Conservation (phyloP, 1,140 invertebrate genomes). For the Drosophila cardini region DNA sequence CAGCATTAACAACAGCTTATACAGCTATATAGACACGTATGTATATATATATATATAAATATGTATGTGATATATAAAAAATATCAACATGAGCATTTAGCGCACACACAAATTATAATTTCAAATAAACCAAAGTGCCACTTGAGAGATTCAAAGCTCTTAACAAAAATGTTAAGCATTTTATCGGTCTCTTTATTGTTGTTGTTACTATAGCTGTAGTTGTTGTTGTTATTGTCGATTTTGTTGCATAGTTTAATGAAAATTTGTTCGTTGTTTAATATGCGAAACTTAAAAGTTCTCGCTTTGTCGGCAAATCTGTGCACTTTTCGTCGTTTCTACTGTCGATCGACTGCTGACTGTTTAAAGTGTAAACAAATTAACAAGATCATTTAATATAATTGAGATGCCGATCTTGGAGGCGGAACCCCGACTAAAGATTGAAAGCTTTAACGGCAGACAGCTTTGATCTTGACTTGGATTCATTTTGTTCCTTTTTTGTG, state of each 20-base stretch:
- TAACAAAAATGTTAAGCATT: slow-evolving; percentile 79
- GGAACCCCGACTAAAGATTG: slow-evolving; percentile 41
- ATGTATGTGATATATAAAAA: slow-evolving; percentile 50
- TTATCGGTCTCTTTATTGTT: slow-evolving; percentile 59
- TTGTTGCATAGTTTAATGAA: slow-evolving; percentile 48
- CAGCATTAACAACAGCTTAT: slow-evolving; percentile 43
- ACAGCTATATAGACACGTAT: slow-evolving; percentile 18
- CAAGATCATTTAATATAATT: slow-evolving; percentile 78
- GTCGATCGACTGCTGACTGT: slow-evolving; percentile 55
- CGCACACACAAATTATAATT: slow-evolving; percentile 80
- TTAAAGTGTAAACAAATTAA: slow-evolving; percentile 80
- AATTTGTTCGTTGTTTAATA: slow-evolving; percentile 60
- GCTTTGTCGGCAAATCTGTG: slow-evolving; percentile 69
- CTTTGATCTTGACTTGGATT: slow-evolving; percentile 62
- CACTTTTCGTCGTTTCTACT: slow-evolving; percentile 39
- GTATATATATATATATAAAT: slow-evolving; percentile 16
- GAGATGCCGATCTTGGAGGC: slow-evolving; percentile 64
- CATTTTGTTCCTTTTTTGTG: slow-evolving; percentile 18
- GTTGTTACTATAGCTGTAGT: slow-evolving; percentile 21
- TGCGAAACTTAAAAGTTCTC: slow-evolving; percentile 60
- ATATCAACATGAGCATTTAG: slow-evolving; percentile 64
- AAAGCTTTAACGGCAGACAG: slow-evolving; percentile 36
- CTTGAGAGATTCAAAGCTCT: slow-evolving; percentile 67
- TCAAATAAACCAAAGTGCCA: slow-evolving; percentile 79
- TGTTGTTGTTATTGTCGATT: slow-evolving; percentile 29